Base-by-base conservation (phyloP, 1,140 invertebrate species). In the Popillia japonica region DNA sequence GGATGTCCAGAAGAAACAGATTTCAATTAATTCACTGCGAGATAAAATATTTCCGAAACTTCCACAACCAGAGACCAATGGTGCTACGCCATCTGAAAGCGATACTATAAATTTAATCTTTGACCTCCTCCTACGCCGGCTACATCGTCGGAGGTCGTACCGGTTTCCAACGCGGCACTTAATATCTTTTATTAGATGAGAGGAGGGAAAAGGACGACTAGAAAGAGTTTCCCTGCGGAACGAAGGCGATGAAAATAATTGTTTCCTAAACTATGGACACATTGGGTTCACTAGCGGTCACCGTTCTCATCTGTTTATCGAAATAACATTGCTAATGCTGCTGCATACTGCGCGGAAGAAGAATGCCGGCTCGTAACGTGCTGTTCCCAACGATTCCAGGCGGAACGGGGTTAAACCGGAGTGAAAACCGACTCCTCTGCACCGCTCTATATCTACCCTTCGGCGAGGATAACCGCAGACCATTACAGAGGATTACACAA, bases 221-320 rank as follows among this genome's bases (percentile, higher is more conserved):
- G 22, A 68, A 68, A 34, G 61, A 64, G 61, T 64, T 64, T 64
- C 17, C n/a, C 9, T 8, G n/a, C 4, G 61, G 61, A n/a, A 68
- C 22, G 22, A 68, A 34, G 27, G 61, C 27, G 61, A 34, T 68
- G 61, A 68, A 68, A 68, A 68, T 68, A 68, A 68, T 68, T 68
- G 61, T 68, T 68, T 68, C 20, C 61, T 68, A 68, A 68, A 68
- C 61, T 68, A 68, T 68, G 61, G 61, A 68, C 61, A 68, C 61
- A 34, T 48, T 22, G 61, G 61, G 27, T 55, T 17, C 22, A 20
- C 20, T 11, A 27, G 61, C 22, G 61, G 61, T 68, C 48, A 55
- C 48, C 14, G 61, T 22, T 22, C 11, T 22, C 22, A 68, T 68
- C 61, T 68, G 61, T 68, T 68, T 68, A 34, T 68, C 22, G 22